These are phyloP conservation scores for Pica pica DNA, from an alignment of 2,113 vertebrate species.

Conservation along the genomic window DNA sequence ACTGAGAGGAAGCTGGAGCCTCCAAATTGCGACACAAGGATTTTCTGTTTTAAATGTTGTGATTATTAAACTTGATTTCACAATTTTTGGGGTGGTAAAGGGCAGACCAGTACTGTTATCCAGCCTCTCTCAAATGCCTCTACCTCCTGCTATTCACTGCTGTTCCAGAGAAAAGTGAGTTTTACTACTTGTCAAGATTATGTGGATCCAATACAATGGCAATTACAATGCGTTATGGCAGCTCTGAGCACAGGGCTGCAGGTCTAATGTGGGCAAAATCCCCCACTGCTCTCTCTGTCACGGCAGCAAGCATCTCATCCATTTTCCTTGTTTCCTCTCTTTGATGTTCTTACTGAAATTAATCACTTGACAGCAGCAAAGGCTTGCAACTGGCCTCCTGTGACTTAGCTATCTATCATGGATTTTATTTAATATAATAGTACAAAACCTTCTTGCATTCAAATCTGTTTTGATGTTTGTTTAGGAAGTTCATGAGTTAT, in stretches of 20 bases:
- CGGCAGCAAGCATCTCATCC: not conserved
- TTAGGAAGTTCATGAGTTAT: not conserved
- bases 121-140: not conserved
- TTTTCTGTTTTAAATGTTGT: not conserved
- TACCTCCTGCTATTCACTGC: not conserved
- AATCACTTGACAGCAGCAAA: conserved; percentile 12
- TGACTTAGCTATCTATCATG: not conserved
- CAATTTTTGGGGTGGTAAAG: not conserved
- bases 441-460: not conserved
- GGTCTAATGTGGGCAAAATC: not conserved
- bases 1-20: not conserved
- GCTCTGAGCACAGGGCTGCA: not conserved
- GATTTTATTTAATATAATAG: not conserved
- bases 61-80: not conserved
- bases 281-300: not conserved
- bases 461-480: not conserved
- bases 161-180: not conserved
- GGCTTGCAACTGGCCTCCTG: not conserved
- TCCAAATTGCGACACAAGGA: not conserved
- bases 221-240: not conserved
- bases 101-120: not conserved
- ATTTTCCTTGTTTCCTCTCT: not conserved
- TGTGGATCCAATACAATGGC: not conserved
- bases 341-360: conserved; percentile 10
- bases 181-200: not conserved